Percentiles rank a stretch among this genome's conserved stretches.
phyloP scores from a whole-genome alignment of 1,140 invertebrate species.

The Saxidomus purpurata region DNA sequence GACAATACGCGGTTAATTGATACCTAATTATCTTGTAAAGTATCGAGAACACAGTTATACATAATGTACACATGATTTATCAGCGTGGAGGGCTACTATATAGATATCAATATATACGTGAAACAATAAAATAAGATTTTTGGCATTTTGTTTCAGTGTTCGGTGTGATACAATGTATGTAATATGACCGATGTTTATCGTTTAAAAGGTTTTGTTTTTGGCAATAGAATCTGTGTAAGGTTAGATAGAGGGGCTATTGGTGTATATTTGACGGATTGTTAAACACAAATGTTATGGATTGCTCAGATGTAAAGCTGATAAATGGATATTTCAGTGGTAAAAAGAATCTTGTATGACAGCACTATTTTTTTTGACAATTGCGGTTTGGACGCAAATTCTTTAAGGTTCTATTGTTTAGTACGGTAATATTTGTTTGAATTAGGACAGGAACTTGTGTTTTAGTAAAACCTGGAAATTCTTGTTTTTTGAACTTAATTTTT shows the following conservation, averaged over 20 bases:
- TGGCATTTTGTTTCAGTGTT: neutral
- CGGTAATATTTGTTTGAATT: too few relatives aligned
- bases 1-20: slow-evolving; percentile 25
- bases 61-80: neutral
- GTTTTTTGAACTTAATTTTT: too few relatives aligned
- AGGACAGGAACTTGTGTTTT: too few relatives aligned
- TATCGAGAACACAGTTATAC: neutral
- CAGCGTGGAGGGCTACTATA: neutral
- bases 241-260: neutral
- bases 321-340: neutral
- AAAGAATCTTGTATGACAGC: too few relatives aligned
- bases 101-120: neutral
- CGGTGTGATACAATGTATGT: neutral
- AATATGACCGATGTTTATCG: slow-evolving; percentile 6
- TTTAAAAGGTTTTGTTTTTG: slow-evolving; percentile 51
- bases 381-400: too few relatives aligned
- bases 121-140: neutral
- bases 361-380: too few relatives aligned
- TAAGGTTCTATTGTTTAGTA: too few relatives aligned
- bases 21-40: slow-evolving; percentile 15
- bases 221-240: neutral
- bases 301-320: neutral
- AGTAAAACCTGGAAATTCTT: too few relatives aligned
- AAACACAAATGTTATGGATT: slow-evolving; percentile 2
- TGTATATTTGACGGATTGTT: slow-evolving; percentile 11